Base-by-base conservation (phyloP, 2,797 vertebrate genomes). In the Enteromius viviparus region DNA sequence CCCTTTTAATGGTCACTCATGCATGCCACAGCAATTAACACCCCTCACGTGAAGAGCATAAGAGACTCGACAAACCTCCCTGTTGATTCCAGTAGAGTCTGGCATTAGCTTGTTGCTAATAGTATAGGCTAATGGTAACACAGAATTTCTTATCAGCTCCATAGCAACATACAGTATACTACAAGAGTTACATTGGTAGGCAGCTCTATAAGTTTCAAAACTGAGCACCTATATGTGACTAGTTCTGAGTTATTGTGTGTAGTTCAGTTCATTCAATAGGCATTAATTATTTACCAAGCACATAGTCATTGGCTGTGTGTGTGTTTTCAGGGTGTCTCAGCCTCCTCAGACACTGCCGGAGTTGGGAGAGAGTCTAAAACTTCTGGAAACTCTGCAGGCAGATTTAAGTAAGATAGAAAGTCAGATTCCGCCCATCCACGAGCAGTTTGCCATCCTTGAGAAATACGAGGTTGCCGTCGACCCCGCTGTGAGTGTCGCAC, bases 401-500 rank as follows among this genome's bases (percentile, higher is more conserved):
- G 92, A 95, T 72, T 84, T 95, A 86, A 89, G 91, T 42, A 92
- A 86, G 79, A 92, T 89, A 0, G 95, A 97, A 87, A 88, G 89
- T 82, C 95, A 92, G 90, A 95, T 95, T 87, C 89, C 91, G 12
- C 93, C 94, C 81, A 94, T 96, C 82, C 94, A 95, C 0, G 95
- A 96, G 66, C 96, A 97, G 89, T 97, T 97, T 87, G 85, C 94
- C 87, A 95, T 97, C 78, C 93, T 97, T 26, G 91, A 94, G 81
- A 95, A 95, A 88, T 96, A 97, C 0, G 96, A 97, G 74, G 95
- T 97, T 85, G 81, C 90, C 0, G 92, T 97, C 70, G 92, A 94
- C 2, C 91, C 92, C 0, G 82, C 29, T 29, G 96, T 97, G 90
- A 93, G 95, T 86, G 29, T 58, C 32, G 7, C 47, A n/a, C 68